These are phyloP conservation scores for Coremacera marginata DNA, from an alignment of 2,888 invertebrate genomes.

Conservation along the genomic window DNA sequence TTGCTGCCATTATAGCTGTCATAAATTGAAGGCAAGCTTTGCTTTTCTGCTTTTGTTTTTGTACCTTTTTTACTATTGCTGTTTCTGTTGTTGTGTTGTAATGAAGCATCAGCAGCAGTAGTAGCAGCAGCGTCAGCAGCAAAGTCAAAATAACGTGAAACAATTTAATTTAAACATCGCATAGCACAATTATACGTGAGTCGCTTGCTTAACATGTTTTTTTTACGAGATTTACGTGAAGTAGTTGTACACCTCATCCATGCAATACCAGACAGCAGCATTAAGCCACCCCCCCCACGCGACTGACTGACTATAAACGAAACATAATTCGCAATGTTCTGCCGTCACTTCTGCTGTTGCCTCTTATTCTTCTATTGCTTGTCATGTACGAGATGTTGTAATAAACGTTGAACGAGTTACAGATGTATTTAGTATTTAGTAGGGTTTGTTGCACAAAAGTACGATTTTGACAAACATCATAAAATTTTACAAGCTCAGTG, in stretches of 20 bases:
- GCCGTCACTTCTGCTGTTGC: background rate
- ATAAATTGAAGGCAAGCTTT: conserved; percentile 49
- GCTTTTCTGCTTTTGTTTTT: conserved; percentile 19
- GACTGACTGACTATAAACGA: background rate
- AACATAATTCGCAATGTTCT: background rate
- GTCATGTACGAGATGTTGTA: background rate
- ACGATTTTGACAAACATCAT: too few species aligned
- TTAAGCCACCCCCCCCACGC: background rate
- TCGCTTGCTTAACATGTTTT: conserved; percentile 33
- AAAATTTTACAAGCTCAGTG: too few species aligned
- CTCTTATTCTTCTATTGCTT: background rate
- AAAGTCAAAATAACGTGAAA: conserved; percentile 43
- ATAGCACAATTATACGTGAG: conserved; percentile 47
- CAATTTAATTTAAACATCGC: conserved; percentile 45
- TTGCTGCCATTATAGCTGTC: conserved; percentile 47
- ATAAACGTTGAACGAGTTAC: conserved; percentile 1
- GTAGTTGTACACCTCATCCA: background rate
- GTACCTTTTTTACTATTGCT: background rate
- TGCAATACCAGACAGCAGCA: background rate
- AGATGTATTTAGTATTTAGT: background rate
- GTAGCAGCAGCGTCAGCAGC: background rate
- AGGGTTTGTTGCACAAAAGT: background rate
- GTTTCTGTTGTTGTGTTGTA: background rate
- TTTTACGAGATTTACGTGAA: conserved; percentile 33
- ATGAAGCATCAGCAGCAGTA: background rate